Percentiles rank a stretch among this genome's conserved stretches.
These are phyloP conservation scores for Pimephales promelas DNA, from an alignment of 2,113 vertebrate genomes.

Conservation along the genomic window DNA sequence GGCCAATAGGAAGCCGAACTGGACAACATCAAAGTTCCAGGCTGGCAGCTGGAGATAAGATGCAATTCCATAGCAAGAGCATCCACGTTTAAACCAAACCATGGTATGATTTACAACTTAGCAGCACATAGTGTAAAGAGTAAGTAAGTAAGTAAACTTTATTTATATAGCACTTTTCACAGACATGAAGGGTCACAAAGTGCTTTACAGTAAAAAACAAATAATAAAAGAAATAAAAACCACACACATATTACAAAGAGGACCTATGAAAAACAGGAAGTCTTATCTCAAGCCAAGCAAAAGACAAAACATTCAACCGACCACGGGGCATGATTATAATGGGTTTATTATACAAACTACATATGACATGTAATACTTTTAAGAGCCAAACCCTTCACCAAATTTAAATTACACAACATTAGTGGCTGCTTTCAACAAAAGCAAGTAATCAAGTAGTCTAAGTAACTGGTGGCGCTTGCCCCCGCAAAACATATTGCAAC, in stretches of 20 bases:
- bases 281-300: not conserved
- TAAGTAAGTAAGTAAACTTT: too few relatives aligned
- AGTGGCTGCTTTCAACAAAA: not conserved
- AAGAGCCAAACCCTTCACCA: too few relatives aligned
- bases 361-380: too few relatives aligned
- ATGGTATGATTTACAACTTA: not conserved
- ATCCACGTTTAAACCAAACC: not conserved
- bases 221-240: too few relatives aligned
- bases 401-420: not conserved
- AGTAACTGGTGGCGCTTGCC: too few relatives aligned
- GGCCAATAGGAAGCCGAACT: not conserved
- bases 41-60: conserved; percentile 56
- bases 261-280: not conserved
- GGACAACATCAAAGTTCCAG: conserved; percentile 29
- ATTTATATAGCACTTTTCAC: too few relatives aligned
- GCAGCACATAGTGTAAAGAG: not conserved
- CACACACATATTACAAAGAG: too few relatives aligned
- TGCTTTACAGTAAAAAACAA: too few relatives aligned
- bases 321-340: not conserved
- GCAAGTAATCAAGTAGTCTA: not conserved
- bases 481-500: not conserved
- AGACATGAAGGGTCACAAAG: too few relatives aligned
- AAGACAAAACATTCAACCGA: not conserved
- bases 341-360: not conserved
- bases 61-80: not conserved